phyloP scores from a whole-genome alignment of 1,140 invertebrate species.

The Aphis craccivora region DNA sequence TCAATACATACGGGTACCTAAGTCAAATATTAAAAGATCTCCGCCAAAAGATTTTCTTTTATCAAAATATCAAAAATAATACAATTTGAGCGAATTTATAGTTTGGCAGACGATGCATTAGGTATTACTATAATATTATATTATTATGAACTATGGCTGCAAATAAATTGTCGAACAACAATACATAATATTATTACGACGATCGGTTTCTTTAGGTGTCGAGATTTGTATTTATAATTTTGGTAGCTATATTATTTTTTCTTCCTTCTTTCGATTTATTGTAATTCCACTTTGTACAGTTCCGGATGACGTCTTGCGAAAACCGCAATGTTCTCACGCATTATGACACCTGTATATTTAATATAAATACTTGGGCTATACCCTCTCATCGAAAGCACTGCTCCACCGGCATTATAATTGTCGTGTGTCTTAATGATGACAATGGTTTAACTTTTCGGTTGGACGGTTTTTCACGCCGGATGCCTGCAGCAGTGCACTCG shows the following conservation, averaged over 20 bases:
- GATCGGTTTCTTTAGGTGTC: not conserved
- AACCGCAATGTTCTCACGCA: conserved; percentile 38
- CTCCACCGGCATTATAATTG: conserved; percentile 24
- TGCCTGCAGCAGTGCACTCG: conserved; percentile 44
- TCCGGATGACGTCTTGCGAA: conserved; percentile 30
- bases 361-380: conserved; percentile 36
- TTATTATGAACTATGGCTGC: not conserved
- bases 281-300: conserved; percentile 29
- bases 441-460: conserved; percentile 48
- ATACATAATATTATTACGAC: not conserved
- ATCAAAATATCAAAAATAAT: not conserved
- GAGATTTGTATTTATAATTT: conserved; percentile 30
- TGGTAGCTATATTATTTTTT: not conserved
- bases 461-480: conserved; percentile 56
- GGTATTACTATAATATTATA: not conserved
- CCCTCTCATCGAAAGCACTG: conserved; percentile 37
- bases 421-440: conserved; percentile 47
- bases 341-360: conserved; percentile 4
- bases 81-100: not conserved
- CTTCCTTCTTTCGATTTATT: not conserved
- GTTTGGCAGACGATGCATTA: not conserved
- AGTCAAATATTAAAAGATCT: not conserved
- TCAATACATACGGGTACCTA: not conserved
- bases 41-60: not conserved
- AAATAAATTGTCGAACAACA: not conserved